Percentiles rank a stretch among this genome's conserved stretches.
phyloP scores from a whole-genome alignment of 2,888 invertebrate genomes.

The Cephus spinipes region DNA sequence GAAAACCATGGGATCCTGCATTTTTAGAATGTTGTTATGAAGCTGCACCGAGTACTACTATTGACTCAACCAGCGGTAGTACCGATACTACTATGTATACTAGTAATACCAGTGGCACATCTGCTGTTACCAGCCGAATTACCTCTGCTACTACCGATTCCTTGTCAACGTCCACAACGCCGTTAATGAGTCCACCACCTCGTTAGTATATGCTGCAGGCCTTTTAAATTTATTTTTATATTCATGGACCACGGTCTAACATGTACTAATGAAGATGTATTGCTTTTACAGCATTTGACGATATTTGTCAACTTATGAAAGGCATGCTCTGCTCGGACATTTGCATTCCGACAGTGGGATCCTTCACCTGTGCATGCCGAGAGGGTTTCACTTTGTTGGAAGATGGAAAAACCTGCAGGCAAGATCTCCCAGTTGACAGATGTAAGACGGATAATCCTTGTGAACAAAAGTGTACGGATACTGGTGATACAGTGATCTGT shows the following conservation, averaged over 20 bases:
- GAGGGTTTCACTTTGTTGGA: slow-evolving; percentile 77
- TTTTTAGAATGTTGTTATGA: slow-evolving; percentile 74
- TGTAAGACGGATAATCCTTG: slow-evolving; percentile 78
- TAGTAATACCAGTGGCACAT: slow-evolving; percentile 16
- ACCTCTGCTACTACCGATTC: slow-evolving; percentile 17
- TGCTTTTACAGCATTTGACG: slow-evolving; percentile 49
- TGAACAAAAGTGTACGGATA: slow-evolving; percentile 80
- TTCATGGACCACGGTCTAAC: neutral
- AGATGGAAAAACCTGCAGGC: slow-evolving; percentile 78
- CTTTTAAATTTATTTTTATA: neutral
- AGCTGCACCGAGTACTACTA: slow-evolving; percentile 47
- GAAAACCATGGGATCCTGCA: slow-evolving; percentile 72
- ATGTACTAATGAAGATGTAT: neutral
- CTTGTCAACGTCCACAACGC: neutral
- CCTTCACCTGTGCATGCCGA: slow-evolving; percentile 78
- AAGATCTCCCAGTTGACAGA: slow-evolving; percentile 62
- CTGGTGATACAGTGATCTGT: slow-evolving; percentile 77
- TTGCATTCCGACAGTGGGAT: slow-evolving; percentile 80
- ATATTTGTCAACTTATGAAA: slow-evolving; percentile 68
- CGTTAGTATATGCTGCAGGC: slow-evolving; percentile 20
- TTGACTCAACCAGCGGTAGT: slow-evolving; percentile 12
- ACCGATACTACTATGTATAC: slow-evolving; percentile 15
- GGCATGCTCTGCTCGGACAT: slow-evolving; percentile 80
- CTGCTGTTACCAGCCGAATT: neutral
- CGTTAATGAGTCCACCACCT: slow-evolving; percentile 32